Conservation (phyloP, 2,113 vertebrate genomes). For the Equus przewalskii region DNA sequence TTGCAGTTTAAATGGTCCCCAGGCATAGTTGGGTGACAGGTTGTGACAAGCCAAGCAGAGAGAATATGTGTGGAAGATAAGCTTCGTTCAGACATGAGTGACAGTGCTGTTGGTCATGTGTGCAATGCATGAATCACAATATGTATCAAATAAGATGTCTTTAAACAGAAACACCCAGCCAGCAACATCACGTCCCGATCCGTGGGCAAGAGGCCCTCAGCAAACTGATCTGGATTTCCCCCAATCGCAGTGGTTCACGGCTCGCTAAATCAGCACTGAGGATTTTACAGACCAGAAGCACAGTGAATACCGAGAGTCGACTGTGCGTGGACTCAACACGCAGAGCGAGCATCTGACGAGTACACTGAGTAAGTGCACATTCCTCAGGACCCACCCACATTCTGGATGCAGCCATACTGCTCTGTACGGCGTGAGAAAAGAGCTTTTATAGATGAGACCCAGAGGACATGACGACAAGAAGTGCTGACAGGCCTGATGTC, state of each 20-base stretch:
- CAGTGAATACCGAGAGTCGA: not conserved
- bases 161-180: not conserved
- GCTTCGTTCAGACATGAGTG: not conserved
- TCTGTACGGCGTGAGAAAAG: fast-evolving
- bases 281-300: too few species aligned
- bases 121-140: not conserved
- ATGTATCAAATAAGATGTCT: not conserved
- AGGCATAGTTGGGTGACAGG: not conserved
- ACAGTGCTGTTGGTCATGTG: fast-evolving
- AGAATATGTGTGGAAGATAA: fast-evolving
- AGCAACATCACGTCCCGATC: fast-evolving
- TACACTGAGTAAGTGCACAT: fast-evolving
- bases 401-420: fast-evolving
- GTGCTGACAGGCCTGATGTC: not conserved
- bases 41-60: fast-evolving
- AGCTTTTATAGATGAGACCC: fast-evolving
- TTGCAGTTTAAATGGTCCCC: not conserved
- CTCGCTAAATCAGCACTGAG: not conserved
- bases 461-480: not conserved
- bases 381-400: fast-evolving
- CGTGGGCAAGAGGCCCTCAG: not conserved
- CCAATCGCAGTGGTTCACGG: fast-evolving
- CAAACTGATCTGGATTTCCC: not conserved
- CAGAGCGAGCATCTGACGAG: fast-evolving
- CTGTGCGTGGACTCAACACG: fast-evolving